A percentile compares a stretch with the other conserved stretches of the same genome.
phyloP scores from a whole-genome alignment of 2,797 vertebrate genomes.

The Acipenser transmontanus region DNA sequence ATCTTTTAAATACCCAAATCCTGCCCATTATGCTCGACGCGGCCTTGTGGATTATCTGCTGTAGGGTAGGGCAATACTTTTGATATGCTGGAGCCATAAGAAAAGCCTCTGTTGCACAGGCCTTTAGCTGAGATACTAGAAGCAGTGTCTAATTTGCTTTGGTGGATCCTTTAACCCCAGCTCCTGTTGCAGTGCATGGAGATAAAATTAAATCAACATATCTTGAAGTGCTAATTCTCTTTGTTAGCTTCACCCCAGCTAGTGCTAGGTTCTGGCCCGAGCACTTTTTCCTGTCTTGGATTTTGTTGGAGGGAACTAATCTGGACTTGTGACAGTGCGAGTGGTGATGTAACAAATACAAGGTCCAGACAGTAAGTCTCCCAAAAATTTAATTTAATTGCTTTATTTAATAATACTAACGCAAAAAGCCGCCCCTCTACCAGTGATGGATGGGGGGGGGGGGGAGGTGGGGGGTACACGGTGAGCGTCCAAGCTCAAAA shows the following conservation, averaged over 20 bases:
- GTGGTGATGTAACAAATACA: too few relatives aligned
- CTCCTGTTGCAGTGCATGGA: conserved; percentile 9
- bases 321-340: background rate
- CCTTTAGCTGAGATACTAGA: too few relatives aligned
- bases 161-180: conserved; percentile 19
- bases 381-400: too few relatives aligned
- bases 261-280: conserved; percentile 12
- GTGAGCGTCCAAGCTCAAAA: too few relatives aligned
- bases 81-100: background rate
- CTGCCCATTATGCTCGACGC: background rate
- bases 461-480: too few relatives aligned
- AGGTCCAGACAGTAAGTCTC: too few relatives aligned
- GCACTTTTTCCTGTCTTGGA: background rate
- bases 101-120: background rate
- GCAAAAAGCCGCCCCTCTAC: too few relatives aligned
- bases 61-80: background rate
- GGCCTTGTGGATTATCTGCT: too few relatives aligned
- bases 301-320: background rate
- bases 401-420: too few relatives aligned
- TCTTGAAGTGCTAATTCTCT: conserved; percentile 13
- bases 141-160: background rate
- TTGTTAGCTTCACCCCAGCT: conserved; percentile 11
- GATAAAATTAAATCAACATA: conserved; percentile 25
- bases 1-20: background rate
- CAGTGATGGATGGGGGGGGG: too few relatives aligned